Conservation (phyloP, 2,888 invertebrate genomes). For the Drosophila vallismaia region DNA sequence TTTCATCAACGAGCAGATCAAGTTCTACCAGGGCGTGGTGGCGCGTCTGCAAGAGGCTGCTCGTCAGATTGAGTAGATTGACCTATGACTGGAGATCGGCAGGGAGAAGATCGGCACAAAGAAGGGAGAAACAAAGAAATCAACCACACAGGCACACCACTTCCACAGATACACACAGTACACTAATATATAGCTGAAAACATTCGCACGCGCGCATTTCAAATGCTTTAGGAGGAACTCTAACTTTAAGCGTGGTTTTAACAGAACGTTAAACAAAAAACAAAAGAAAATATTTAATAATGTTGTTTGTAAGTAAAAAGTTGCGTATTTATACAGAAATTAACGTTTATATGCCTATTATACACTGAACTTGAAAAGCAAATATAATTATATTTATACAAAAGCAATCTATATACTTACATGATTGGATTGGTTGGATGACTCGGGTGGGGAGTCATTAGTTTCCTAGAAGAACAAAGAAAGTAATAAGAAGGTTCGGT, state of each 20-base stretch:
- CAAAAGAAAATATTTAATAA: slow-evolving; percentile 49
- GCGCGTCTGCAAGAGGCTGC: slow-evolving; percentile 88
- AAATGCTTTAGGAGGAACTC: slow-evolving; percentile 64
- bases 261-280: slow-evolving; percentile 50
- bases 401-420: slow-evolving; percentile 1
- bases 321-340: slow-evolving; percentile 52
- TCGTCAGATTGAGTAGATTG: slow-evolving; percentile 83
- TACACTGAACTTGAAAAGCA: slow-evolving; percentile 41
- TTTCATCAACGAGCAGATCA: slow-evolving; percentile 94
- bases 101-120: slow-evolving; percentile 39
- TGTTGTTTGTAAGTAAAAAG: slow-evolving; percentile 65
- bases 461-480: slow-evolving; percentile 4
- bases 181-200: slow-evolving; percentile 59
- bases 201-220: slow-evolving; percentile 75
- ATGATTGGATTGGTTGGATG: background rate
- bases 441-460: background rate
- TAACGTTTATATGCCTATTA: slow-evolving; percentile 50
- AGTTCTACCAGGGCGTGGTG: slow-evolving; percentile 94
- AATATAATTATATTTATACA: slow-evolving; percentile 48
- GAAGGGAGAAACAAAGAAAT: slow-evolving; percentile 48
- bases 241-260: slow-evolving; percentile 58
- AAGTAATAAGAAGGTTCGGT: slow-evolving; percentile 22
- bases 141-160: slow-evolving; percentile 43
- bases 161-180: slow-evolving; percentile 34
- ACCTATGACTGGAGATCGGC: slow-evolving; percentile 9